Evolutionary conservation across 2,888 invertebrate species (phyloP).

Genomic region (Drosophila sordidula): DNA sequence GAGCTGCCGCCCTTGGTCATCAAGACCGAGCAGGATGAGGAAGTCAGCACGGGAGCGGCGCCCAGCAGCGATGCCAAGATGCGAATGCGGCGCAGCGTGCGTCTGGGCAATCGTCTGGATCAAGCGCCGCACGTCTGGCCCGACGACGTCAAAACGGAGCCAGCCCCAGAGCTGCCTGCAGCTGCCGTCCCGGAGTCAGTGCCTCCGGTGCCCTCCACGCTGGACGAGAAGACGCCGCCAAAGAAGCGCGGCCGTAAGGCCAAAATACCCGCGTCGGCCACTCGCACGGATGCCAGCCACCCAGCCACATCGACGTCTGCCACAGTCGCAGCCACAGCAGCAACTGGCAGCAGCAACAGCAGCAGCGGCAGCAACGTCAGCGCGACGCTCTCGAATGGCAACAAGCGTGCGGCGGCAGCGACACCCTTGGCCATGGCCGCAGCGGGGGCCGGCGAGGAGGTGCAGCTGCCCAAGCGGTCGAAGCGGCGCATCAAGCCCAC

Average conservation of each 20-base stretch:
- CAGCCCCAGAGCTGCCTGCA: slow-evolving; percentile 27
- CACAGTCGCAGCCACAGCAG: slow-evolving; percentile 4
- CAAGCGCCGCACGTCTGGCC: slow-evolving; percentile 34
- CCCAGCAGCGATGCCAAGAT: slow-evolving; percentile 67
- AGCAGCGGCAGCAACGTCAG: not conserved
- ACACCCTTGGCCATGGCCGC: not conserved
- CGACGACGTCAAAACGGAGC: slow-evolving; percentile 67
- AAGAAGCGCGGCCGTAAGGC: slow-evolving; percentile 84
- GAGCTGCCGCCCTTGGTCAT: slow-evolving; percentile 38
- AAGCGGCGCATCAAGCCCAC: slow-evolving; percentile 89
- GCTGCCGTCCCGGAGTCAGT: not conserved
- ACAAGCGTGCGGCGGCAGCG: slow-evolving; percentile 42
- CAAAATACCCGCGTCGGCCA: slow-evolving; percentile 57
- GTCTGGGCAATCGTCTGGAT: slow-evolving; percentile 82
- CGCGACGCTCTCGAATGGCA: slow-evolving; percentile 49
- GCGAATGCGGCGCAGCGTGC: slow-evolving; percentile 81
- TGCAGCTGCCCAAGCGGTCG: slow-evolving; percentile 84
- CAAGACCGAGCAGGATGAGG: slow-evolving; percentile 70
- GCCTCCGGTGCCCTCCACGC: slow-evolving; percentile 1
- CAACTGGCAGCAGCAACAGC: slow-evolving; percentile 11
- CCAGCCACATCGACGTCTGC: not conserved
- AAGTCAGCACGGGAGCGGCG: slow-evolving; percentile 27
- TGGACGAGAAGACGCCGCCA: slow-evolving; percentile 82
- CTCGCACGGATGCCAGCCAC: not conserved
- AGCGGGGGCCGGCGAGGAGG: slow-evolving; percentile 18